Percentiles rank a stretch among this genome's conserved stretches.
Evolutionary conservation across 2,888 invertebrate genomes (phyloP).

Genomic region (Dinocampus coccinellae): DNA sequence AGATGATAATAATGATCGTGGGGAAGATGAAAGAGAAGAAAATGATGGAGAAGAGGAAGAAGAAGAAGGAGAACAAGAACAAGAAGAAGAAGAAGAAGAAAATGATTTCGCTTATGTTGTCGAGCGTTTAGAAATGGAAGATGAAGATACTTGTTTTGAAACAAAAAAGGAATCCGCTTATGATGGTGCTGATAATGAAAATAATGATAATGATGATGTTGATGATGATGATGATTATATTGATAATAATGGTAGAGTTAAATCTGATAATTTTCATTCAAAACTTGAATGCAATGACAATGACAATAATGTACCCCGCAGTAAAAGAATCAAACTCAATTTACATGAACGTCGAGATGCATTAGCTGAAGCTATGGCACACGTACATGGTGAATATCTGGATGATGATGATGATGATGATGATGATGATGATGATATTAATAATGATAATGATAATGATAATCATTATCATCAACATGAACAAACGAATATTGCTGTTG

Average conservation of each 20-base stretch:
- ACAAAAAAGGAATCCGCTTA: not conserved
- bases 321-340: conserved; percentile 16
- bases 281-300: not conserved
- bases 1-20: conserved; percentile 58
- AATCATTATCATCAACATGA: no score
- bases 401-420: conserved; percentile 52
- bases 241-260: no score
- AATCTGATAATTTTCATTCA: no score
- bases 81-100: conserved; percentile 54
- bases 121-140: conserved; percentile 57
- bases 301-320: not conserved
- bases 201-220: conserved; percentile 35
- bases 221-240: conserved; percentile 17
- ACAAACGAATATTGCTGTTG: not conserved
- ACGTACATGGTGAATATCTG: conserved; percentile 60
- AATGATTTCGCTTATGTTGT: conserved; percentile 61
- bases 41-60: conserved; percentile 56
- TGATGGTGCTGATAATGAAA: conserved; percentile 23
- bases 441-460: conserved; percentile 43
- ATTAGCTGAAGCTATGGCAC: conserved; percentile 61
- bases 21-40: no score
- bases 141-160: conserved; percentile 47
- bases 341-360: conserved; percentile 51
- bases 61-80: no score
- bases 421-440: conserved; percentile 51